phyloP scores from a whole-genome alignment of 2,113 vertebrate genomes.

The Phoenicopterus ruber region DNA sequence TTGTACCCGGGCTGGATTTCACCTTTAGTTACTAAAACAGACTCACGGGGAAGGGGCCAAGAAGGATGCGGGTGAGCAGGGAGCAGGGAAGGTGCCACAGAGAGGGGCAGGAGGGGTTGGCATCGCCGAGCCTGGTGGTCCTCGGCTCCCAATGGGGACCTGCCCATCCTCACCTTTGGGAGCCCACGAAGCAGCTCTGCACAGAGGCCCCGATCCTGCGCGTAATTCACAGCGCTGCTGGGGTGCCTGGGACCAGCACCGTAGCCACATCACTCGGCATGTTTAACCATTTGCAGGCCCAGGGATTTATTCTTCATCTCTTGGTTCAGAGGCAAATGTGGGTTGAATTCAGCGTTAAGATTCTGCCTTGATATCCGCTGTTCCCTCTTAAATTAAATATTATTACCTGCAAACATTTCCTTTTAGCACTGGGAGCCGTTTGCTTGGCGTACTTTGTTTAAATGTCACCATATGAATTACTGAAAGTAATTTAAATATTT shows the following conservation, averaged over 20 bases:
- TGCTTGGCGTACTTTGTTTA: slow-evolving; percentile 41
- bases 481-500: slow-evolving; percentile 63
- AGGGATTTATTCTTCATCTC: background rate
- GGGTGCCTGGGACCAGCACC: background rate
- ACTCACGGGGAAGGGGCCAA: background rate
- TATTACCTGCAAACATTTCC: slow-evolving; percentile 58
- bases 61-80: background rate
- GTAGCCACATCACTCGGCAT: background rate
- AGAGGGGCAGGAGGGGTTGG: background rate
- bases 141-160: background rate
- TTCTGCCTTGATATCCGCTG: slow-evolving; percentile 37
- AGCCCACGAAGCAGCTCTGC: background rate
- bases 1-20: background rate
- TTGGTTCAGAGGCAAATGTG: background rate
- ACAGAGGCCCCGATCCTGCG: background rate
- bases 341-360: slow-evolving; percentile 8
- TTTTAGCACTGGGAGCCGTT: slow-evolving; percentile 42
- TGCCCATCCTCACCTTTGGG: background rate
- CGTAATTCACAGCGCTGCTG: background rate
- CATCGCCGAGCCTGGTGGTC: background rate
- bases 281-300: background rate
- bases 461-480: slow-evolving; percentile 65
- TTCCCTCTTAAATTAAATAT: slow-evolving; percentile 41
- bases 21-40: background rate
- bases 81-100: background rate